Conservation (phyloP, 2,888 invertebrate species). For the Melinaea marsaeus region DNA sequence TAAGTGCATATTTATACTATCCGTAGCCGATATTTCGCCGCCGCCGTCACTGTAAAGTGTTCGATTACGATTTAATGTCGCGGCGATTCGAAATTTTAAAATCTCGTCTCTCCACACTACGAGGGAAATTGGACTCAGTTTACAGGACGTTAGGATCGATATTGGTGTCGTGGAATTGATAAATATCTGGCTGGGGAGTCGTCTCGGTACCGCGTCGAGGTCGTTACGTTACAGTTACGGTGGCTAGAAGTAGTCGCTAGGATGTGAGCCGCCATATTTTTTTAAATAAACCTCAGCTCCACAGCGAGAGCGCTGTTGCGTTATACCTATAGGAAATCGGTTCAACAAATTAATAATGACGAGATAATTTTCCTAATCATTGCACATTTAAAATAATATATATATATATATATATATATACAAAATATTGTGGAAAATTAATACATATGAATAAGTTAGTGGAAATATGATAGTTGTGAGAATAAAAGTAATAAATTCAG, state of each 20-base stretch:
- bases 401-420: too few species aligned
- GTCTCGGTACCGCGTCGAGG: constrained; percentile 45
- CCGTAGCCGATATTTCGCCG: constrained; percentile 70
- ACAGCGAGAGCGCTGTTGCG: constrained; percentile 27
- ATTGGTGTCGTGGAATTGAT: constrained; percentile 14
- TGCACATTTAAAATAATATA: too few species aligned
- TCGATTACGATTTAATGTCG: constrained; percentile 78
- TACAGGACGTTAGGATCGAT: neutral
- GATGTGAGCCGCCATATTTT: constrained; percentile 36
- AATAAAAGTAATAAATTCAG: too few species aligned
- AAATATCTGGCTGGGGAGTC: constrained; percentile 37
- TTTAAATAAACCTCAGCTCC: constrained; percentile 34
- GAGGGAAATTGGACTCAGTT: constrained; percentile 16
- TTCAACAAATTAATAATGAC: neutral
- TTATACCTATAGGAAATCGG: constrained; percentile 28
- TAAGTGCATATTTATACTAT: constrained; percentile 76
- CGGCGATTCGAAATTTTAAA: constrained; percentile 58
- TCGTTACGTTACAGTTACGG: constrained; percentile 55
- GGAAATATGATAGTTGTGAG: too few species aligned
- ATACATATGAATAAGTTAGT: too few species aligned
- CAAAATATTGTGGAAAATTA: too few species aligned
- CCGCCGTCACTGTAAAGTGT: constrained; percentile 73
- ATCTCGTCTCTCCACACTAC: constrained; percentile 35
- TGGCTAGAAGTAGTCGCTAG: constrained; percentile 49
- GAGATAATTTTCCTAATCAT: neutral